Evolutionary conservation across 2,888 invertebrate species (phyloP).

Genomic region (Drosophila rubida): DNA sequence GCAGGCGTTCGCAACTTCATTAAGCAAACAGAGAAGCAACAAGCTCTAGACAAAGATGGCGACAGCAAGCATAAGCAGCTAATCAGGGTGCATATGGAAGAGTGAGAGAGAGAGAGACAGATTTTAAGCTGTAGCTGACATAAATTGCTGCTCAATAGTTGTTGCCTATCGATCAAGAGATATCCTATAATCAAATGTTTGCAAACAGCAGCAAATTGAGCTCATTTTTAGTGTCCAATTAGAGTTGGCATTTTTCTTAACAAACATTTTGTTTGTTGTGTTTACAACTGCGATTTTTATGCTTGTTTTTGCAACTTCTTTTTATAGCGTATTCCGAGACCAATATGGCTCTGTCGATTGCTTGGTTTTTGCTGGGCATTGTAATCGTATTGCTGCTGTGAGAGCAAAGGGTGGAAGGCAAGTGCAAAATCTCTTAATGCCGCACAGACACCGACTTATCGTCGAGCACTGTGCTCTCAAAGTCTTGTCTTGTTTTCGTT

Average conservation of each 20-base stretch:
- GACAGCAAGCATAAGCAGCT: not conserved
- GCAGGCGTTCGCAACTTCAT: constrained; percentile 22
- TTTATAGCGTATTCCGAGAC: no score
- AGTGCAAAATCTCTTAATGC: constrained; percentile 14
- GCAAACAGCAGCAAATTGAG: no score
- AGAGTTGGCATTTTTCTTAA: no score
- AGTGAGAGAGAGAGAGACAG: not conserved
- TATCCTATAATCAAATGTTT: no score
- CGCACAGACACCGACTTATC: constrained; percentile 1
- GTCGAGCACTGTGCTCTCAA: not conserved
- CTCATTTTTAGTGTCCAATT: no score
- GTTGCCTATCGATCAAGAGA: no score
- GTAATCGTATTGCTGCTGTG: not conserved
- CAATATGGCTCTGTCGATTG: no score
- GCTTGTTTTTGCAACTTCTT: no score
- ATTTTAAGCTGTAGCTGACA: constrained; percentile 13
- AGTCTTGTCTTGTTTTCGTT: not conserved
- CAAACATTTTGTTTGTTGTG: no score
- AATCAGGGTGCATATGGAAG: not conserved
- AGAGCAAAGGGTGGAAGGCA: not conserved
- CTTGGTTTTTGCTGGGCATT: no score
- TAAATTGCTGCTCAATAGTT: constrained; percentile 17
- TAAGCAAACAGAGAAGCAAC: constrained; percentile 19
- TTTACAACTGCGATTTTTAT: no score
- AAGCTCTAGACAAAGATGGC: not conserved